These are phyloP conservation scores for Glaucomys volans DNA, from an alignment of 2,113 vertebrate species.

Conservation along the genomic window DNA sequence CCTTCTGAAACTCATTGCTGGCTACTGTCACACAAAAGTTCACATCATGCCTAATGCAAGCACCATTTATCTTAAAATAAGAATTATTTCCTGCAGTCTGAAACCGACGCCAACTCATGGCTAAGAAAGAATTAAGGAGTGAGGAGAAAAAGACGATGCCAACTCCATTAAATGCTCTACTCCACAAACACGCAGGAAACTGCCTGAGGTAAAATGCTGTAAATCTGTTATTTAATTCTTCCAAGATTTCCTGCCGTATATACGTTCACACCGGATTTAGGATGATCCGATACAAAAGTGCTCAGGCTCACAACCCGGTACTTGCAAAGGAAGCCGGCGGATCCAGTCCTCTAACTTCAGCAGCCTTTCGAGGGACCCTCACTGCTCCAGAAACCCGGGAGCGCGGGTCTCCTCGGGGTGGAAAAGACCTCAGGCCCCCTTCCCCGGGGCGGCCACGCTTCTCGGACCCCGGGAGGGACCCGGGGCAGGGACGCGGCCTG, in stretches of 20 bases:
- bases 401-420: too few relatives aligned
- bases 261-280: background rate
- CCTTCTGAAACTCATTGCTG: background rate
- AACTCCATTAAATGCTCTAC: background rate
- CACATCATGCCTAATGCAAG: background rate
- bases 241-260: background rate
- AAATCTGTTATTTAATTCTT: background rate
- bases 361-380: background rate
- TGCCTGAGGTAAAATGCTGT: background rate
- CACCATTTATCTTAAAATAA: background rate
- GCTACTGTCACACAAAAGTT: background rate
- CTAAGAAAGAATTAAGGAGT: background rate
- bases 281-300: background rate
- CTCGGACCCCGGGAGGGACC: too few relatives aligned
- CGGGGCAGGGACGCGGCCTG: background rate
- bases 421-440: too few relatives aligned
- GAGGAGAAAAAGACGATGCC: background rate
- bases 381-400: background rate
- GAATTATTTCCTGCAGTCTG: background rate
- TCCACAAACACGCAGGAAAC: background rate
- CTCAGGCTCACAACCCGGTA: background rate
- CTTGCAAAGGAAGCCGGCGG: background rate
- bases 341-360: background rate
- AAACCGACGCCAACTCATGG: background rate
- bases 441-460: too few relatives aligned